These are phyloP conservation scores for Drosophila sucinea DNA, from an alignment of 1,140 invertebrate species.

Conservation along the genomic window DNA sequence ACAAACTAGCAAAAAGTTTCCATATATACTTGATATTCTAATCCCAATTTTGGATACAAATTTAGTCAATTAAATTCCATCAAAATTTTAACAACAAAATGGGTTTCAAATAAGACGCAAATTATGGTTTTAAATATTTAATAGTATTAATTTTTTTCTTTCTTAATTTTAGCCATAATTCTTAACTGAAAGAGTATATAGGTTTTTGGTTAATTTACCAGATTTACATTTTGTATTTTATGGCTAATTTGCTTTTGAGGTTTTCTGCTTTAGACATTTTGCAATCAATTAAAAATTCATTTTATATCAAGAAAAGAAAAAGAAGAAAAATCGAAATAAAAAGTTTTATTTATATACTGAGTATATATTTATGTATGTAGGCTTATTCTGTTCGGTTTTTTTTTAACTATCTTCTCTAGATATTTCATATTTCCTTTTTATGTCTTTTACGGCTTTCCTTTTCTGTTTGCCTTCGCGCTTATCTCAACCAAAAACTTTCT, in stretches of 20 bases:
- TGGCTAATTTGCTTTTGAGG: constrained; percentile 71
- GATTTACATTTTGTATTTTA: constrained; percentile 25
- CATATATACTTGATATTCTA: no score
- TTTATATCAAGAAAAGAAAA: background rate
- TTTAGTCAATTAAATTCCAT: no score
- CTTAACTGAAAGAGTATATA: background rate
- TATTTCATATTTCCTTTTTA: constrained; percentile 45
- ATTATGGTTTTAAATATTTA: no score
- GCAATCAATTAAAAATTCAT: constrained; percentile 8
- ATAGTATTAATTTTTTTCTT: no score
- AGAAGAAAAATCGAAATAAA: no score
- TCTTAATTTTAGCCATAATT: no score
- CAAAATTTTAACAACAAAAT: no score
- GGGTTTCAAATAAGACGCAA: no score
- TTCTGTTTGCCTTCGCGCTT: constrained; percentile 33
- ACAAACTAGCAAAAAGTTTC: background rate
- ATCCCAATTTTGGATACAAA: no score
- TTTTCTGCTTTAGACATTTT: constrained; percentile 20
- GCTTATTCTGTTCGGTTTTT: background rate
- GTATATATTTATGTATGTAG: background rate
- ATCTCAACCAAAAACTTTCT: constrained; percentile 67
- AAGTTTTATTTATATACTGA: no score
- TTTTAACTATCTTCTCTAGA: constrained; percentile 31
- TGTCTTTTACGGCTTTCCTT: constrained; percentile 55
- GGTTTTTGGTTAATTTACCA: background rate